Evolutionary conservation across 64 coral and sea anemone genomes (phyloP), one percentile per base, ranked within the genome.

Genomic region (Porites lutea): DNA sequence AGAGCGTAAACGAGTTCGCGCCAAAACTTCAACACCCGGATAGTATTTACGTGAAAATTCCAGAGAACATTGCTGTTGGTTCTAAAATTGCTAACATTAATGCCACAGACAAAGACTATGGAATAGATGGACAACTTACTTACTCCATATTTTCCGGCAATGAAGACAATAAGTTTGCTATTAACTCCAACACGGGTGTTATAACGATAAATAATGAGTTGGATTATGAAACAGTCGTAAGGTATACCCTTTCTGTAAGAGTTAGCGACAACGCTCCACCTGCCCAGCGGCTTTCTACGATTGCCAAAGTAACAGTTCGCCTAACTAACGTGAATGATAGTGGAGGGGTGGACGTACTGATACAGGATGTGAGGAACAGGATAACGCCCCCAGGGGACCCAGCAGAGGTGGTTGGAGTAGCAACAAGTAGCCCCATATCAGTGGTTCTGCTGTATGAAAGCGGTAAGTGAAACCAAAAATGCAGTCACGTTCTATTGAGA

Each of bases 91-190:
- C 60, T 63, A 21, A 75, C 23, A 65, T 96, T 7, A 86, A 90
- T 75, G 95, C 79, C 2, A 90, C 87, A 14, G 91, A 96, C 45
- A 59, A 77, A 49, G 95, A 96, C 79, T 96, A 87, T 86, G 95
- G 91, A 37, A 22, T 70, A 2, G 95, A 90, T n/a, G 95, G 95
- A 47, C 79, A 4, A 19, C 57, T 96, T 2, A 74, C 13, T 4
- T 96, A 93, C 52, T 13, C 66, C 5, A 87, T 96, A 58, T 27
- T 57, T 55, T 19, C 16, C 47, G 95, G 95, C 14, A 93, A 93
- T 52, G 82, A 65, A 5, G 88, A 79, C 49, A 54, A 87, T 13
- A 52, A 82, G 8, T 96, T 96, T 58, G 46, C 4, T 63, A 91
- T 96, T 8, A 88, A 96, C 55, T 52, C 79, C 18, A 74, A 86